phyloP scores from a whole-genome alignment of 2,797 vertebrate genomes.

The Eremophila alpestris region DNA sequence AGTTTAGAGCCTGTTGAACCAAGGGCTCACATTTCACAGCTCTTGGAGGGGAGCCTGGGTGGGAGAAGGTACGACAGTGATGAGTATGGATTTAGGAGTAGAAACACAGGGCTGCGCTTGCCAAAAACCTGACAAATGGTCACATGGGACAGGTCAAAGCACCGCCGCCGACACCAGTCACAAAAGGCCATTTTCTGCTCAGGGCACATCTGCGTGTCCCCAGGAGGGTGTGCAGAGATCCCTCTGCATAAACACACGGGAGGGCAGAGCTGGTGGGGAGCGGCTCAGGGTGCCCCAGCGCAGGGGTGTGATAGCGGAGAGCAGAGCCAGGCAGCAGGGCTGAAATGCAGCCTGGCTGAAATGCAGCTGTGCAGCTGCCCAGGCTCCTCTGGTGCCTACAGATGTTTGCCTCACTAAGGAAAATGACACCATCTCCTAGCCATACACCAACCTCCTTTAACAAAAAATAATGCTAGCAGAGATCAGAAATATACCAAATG shows the following conservation, averaged over 20 bases:
- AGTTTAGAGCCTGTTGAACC: not conserved
- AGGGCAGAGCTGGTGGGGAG: not conserved
- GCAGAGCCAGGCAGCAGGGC: not conserved
- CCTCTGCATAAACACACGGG: rapidly evolving
- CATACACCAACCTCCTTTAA: not conserved
- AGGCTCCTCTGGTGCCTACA: not conserved
- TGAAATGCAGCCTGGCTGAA: not conserved
- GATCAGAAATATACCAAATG: not conserved
- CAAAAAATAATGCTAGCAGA: not conserved
- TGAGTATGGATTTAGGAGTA: not conserved
- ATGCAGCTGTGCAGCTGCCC: not conserved
- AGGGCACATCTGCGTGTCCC: rapidly evolving
- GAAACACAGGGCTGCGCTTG: not conserved
- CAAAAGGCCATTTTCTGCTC: not conserved
- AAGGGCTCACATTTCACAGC: not conserved
- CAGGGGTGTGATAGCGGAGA: rapidly evolving
- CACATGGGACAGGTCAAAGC: not conserved
- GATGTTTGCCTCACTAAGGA: rapidly evolving
- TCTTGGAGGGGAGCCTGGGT: not conserved
- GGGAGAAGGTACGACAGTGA: not conserved
- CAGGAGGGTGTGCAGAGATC: not conserved
- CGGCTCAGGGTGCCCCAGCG: not conserved
- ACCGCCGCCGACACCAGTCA: rapidly evolving
- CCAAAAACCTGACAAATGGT: not conserved
- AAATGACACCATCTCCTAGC: not conserved